Conservation (phyloP, 2,113 vertebrate genomes). For the Penelope pileata region DNA sequence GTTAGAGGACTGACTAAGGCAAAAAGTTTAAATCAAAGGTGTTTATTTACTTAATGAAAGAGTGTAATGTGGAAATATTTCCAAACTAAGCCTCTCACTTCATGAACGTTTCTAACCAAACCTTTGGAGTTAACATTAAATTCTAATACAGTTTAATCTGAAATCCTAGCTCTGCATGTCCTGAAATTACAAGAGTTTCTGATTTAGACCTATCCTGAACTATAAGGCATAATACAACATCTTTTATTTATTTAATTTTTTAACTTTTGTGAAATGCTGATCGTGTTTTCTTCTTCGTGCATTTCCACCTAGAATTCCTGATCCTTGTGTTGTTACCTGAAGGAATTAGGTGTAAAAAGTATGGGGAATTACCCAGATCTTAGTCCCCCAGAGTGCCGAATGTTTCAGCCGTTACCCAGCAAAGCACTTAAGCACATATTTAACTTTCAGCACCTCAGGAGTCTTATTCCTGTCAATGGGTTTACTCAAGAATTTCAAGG, state of each 20-base stretch:
- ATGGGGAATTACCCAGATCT: not conserved
- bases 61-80: not conserved
- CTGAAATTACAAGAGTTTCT: not conserved
- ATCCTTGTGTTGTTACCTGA: not conserved
- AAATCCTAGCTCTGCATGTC: not conserved
- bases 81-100: constrained; percentile 14
- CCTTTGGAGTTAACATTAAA: not conserved
- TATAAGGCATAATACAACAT: not conserved
- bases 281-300: not conserved
- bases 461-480: not conserved
- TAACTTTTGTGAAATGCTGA: not conserved
- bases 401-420: not conserved
- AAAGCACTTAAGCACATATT: not conserved
- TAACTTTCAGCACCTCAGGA: not conserved
- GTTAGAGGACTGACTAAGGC: not conserved
- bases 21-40: not conserved
- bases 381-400: not conserved
- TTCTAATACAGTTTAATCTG: not conserved
- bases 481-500: not conserved
- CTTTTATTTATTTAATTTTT: not conserved
- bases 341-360: not conserved
- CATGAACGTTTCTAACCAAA: not conserved
- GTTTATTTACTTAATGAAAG: constrained; percentile 15
- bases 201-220: not conserved
- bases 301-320: not conserved